Base-by-base conservation (phyloP, 2,888 invertebrate genomes). In the Pyrgus malvae region DNA sequence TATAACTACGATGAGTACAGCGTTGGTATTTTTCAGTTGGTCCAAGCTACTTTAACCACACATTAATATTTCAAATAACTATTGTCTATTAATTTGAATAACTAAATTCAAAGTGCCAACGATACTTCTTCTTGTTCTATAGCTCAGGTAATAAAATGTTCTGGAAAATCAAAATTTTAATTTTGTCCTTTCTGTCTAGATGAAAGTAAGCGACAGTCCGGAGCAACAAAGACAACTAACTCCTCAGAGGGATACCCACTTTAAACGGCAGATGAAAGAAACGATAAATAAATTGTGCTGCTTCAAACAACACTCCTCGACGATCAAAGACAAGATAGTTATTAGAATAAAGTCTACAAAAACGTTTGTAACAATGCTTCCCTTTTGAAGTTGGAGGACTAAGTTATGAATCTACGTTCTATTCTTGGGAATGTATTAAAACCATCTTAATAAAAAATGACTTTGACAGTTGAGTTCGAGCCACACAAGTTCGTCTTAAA, bases 341-440 rank as follows among this genome's bases (percentile, higher is more conserved):
- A 63, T 60, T 58, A 58, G 58, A 60, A 53, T 57, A 55, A 58
- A 65, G 57, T 58, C 48, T 41, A 63, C 58, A 68, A 74, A 25
- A 70, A 74, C 62, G 60, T 66, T 62, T 61, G 48, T 58, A 60
- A 55, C 66, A 71, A 70, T 68, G 62, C 63, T 59, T 70, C 63
- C 25, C 35, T 71, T 87, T 86, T 87, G 85, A 87, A 79, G 82
- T 80, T 60, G 67, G 12, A 61, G 63, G 65, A 68, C 66, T 65
- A 67, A 68, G 72, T 74, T 76, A 76, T 77, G 16, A 78, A 49
- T 49, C 45, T 45, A 53, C 53, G 37, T 53, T 74, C 77, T 69
- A 75, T 83, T 87, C 80, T 68, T 55, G 74, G 79, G 80, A 83
- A 84, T 83, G 73, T 82, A 70, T 83, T 77, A 78, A 79, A 80